Evolutionary conservation across 2,797 vertebrate genomes (phyloP).

Genomic region (Rousettus madagascariensis): DNA sequence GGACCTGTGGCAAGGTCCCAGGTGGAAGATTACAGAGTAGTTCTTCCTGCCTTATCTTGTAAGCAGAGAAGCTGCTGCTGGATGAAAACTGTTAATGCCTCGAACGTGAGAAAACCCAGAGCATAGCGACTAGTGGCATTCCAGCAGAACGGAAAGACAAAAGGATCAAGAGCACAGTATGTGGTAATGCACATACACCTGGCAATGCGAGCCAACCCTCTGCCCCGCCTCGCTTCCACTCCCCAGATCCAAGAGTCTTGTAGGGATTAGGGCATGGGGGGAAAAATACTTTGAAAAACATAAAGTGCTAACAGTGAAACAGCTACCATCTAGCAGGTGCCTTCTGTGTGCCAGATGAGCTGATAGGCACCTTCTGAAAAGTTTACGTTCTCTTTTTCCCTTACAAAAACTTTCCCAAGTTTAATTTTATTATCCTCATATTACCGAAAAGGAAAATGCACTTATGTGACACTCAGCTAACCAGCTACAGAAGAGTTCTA

Average conservation of each 20-base stretch:
- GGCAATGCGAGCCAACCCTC: neutral
- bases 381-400: neutral
- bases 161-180: accelerated
- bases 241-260: neutral
- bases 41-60: slow-evolving; percentile 33
- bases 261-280: neutral
- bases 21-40: neutral
- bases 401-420: neutral
- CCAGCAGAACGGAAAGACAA: neutral
- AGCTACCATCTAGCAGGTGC: neutral
- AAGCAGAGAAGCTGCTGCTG: neutral
- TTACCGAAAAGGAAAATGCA: neutral
- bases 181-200: accelerated
- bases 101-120: neutral
- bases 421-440: neutral
- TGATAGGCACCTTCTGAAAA: neutral
- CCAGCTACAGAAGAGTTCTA: neutral
- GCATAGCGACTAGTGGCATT: neutral
- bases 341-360: neutral
- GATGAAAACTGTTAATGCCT: neutral
- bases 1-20: neutral
- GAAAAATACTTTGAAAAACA: neutral
- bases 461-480: neutral
- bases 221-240: neutral
- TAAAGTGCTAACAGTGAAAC: neutral